Conservation (phyloP, 2,113 vertebrate genomes). For the Glaucidium brasilianum region DNA sequence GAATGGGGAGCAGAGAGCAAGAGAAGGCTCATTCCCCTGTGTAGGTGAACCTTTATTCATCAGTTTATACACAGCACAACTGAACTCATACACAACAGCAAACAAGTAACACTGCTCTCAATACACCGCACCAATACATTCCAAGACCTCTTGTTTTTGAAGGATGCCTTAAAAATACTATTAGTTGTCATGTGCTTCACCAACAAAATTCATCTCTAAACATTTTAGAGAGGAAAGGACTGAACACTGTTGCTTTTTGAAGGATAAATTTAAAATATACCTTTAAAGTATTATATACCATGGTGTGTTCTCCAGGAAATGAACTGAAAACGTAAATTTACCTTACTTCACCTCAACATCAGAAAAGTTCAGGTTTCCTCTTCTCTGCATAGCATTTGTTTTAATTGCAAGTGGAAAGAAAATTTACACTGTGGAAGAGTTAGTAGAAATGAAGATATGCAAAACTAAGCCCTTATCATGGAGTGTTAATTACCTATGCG, state of each 20-base stretch:
- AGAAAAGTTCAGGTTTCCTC: not conserved
- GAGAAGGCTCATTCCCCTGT: not conserved
- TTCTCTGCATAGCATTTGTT: not conserved
- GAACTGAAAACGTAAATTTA: not conserved
- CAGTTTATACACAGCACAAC: not conserved
- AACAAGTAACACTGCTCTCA: not conserved
- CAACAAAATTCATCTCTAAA: not conserved
- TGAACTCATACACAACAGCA: not conserved
- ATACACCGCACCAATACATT: not conserved
- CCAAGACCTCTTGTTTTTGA: not conserved
- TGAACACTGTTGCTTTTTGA: not conserved
- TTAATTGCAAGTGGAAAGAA: not conserved
- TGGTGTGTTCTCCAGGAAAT: not conserved
- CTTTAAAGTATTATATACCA: not conserved
- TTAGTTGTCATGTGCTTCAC: not conserved
- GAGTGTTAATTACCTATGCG: not conserved
- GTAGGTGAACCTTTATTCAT: not conserved
- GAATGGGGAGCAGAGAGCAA: not conserved
- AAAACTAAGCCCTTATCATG: not conserved
- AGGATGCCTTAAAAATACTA: not conserved
- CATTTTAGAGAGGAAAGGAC: not conserved
- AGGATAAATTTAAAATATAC: not conserved
- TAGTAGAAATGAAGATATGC: not conserved
- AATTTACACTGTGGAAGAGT: not conserved
- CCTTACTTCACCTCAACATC: not conserved